A percentile compares a stretch with the other conserved stretches of the same genome.
Evolutionary conservation across 2,797 vertebrate species (phyloP).

Genomic region (Paedocypris micromegethes): DNA sequence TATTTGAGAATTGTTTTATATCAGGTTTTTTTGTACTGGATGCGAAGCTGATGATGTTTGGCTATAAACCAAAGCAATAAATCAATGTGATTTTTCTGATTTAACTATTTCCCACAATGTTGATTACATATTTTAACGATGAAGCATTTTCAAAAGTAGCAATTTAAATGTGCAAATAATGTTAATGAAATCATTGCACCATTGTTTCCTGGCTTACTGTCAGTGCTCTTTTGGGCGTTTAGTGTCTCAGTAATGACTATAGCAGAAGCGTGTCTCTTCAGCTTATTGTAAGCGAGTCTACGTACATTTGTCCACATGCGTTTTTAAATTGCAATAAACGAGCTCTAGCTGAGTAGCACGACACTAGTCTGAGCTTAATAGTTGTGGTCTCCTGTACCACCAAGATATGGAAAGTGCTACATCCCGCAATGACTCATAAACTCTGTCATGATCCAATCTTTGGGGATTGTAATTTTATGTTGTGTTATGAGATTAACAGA

Average conservation of each 20-base stretch:
- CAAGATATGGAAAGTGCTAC: constrained; percentile 28
- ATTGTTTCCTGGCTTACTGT: neutral
- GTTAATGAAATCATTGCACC: neutral
- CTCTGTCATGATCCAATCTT: constrained; percentile 29
- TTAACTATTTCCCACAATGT: too few relatives aligned
- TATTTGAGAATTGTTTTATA: too few relatives aligned
- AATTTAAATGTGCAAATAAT: too few relatives aligned
- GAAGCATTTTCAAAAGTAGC: too few relatives aligned
- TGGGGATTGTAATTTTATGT: constrained; percentile 24
- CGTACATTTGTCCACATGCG: neutral
- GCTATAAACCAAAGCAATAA: too few relatives aligned
- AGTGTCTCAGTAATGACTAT: constrained; percentile 18
- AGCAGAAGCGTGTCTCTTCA: constrained; percentile 10
- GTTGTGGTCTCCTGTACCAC: constrained; percentile 26
- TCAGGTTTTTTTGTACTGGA: too few relatives aligned
- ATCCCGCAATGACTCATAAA: constrained; percentile 37
- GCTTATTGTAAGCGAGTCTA: neutral
- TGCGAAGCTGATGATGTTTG: too few relatives aligned
- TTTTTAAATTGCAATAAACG: constrained; percentile 32
- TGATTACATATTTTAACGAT: too few relatives aligned
- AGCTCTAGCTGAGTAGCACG: constrained; percentile 15
- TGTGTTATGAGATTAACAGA: constrained; percentile 39
- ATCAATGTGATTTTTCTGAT: too few relatives aligned
- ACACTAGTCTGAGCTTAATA: constrained; percentile 21
- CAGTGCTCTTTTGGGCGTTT: neutral